Evolutionary conservation across 2,797 vertebrate species (phyloP), one percentile per base, ranked within the genome.

Genomic region (Perodicticus potto): DNA sequence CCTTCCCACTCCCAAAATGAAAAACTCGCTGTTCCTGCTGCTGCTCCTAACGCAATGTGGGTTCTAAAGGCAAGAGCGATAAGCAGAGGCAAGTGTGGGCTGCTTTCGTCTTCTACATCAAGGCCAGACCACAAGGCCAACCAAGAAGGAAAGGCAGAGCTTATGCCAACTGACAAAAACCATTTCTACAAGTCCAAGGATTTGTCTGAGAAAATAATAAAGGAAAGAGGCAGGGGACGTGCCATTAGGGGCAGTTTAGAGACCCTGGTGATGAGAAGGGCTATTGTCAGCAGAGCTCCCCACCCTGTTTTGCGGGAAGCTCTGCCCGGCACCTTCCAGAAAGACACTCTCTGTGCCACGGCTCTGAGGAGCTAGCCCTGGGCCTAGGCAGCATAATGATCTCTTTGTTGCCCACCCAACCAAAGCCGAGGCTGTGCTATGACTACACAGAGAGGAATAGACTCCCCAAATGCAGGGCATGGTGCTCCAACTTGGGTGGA

Each of bases 21-120:
- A 96, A 72, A 40, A 20, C 27, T 7, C 19, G 8, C 34, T 63
- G 25, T 20, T 83, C 61, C 86, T 34, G 85, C 20, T 34, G 78
- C 20, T 14, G 27, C 69, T 74, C 63, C 84, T 27, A 23, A 40
- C 25, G 29, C 1, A 10, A 23, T 6, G 10, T 11, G 29, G 73
- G 45, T 22, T 67, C 72, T 72, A 37, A 65, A 65, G 57, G 25
- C 1, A 0, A 57, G 9, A 11, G 4, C n/a, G 73, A 57, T 29
- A 37, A 70, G 45, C 34, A 61, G 34, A 88, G 45, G 59, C 12
- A 5, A 82, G 29, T 16, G 57, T 8, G 23, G 77, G 77, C 65
- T 78, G 53, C 89, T 57, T 29, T 49, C 1, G 0, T 19, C 37
- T 45, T n/a, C 61, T 0, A 7, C 77, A 45, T 3, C 5, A 40